These are phyloP conservation scores for Aplysina aerophoba DNA, from an alignment of 37 sponge, comb jelly and placozoan genomes.

Conservation along the genomic window DNA sequence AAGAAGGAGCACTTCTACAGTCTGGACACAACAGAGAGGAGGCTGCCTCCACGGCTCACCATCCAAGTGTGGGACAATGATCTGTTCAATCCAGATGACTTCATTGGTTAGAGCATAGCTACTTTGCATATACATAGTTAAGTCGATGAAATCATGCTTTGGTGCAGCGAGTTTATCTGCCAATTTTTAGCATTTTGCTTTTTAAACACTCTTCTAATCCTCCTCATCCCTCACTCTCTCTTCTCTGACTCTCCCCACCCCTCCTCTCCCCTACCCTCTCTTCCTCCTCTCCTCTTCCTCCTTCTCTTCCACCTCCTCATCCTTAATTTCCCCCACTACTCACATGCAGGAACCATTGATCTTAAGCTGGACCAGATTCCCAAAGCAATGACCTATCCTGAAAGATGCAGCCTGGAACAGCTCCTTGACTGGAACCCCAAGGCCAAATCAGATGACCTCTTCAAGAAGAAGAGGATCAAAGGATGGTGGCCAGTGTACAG, in stretches of 20 bases:
- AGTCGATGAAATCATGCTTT: too few species aligned
- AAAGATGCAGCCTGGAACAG: slow-evolving; percentile 68
- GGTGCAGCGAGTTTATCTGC: too few species aligned
- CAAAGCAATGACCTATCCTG: slow-evolving; percentile 54
- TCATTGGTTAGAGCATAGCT: slow-evolving; percentile 48
- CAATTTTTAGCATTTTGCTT: too few species aligned
- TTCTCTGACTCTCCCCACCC: too few species aligned
- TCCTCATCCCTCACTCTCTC: too few species aligned
- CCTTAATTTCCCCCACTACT: too few species aligned
- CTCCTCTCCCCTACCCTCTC: too few species aligned
- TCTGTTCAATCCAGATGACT: slow-evolving; percentile 75
- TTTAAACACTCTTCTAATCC: too few species aligned
- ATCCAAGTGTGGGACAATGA: slow-evolving; percentile 84
- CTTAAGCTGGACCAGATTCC: slow-evolving; percentile 80
- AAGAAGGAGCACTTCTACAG: slow-evolving; percentile 87
- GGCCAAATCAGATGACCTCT: slow-evolving; percentile 40
- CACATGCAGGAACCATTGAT: slow-evolving; percentile 75
- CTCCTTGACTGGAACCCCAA: slow-evolving; percentile 50
- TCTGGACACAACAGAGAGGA: slow-evolving; percentile 62
- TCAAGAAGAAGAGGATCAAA: slow-evolving; percentile 89
- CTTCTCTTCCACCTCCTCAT: not conserved
- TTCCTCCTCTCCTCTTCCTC: not conserved
- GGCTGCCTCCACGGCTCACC: slow-evolving; percentile 47
- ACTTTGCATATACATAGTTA: not conserved
- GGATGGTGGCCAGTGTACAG: slow-evolving; percentile 95